Evolutionary conservation across 2,888 invertebrate genomes (phyloP).

Genomic region (Galerucella calmariensis): DNA sequence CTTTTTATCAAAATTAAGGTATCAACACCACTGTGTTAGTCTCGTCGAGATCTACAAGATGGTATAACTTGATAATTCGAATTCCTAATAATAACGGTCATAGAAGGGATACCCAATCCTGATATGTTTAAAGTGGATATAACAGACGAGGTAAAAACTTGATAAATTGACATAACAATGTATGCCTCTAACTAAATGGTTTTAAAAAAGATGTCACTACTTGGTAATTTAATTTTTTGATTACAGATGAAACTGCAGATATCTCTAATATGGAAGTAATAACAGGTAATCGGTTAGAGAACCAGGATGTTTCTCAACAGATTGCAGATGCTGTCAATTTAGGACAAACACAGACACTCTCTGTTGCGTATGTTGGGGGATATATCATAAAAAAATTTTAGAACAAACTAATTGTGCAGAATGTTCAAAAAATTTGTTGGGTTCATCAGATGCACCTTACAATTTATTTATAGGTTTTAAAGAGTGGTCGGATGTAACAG

Average conservation of each 20-base stretch:
- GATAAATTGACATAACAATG: no score
- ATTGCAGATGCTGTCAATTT: conserved; percentile 4
- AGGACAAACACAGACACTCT: conserved; percentile 8
- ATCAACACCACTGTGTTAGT: no score
- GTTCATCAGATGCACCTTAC: conserved; percentile 18
- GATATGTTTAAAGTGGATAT: no score
- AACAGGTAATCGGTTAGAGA: conserved; percentile 21
- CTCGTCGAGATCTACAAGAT: no score
- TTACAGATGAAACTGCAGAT: conserved; percentile 19
- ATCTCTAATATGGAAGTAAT: conserved; percentile 16
- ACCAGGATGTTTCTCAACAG: conserved; percentile 18
- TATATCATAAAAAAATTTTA: conserved; percentile 14
- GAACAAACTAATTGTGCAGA: conserved; percentile 18
- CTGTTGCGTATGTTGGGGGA: conserved; percentile 19
- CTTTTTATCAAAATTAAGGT: no score
- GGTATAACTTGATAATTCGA: no score
- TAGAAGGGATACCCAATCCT: no score
- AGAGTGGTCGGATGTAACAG: not conserved
- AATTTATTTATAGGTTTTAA: conserved; percentile 12
- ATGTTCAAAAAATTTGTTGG: no score
- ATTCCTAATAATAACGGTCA: no score
- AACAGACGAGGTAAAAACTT: no score
- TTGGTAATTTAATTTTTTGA: not conserved
- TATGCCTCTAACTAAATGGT: no score
- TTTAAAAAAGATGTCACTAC: no score